These are phyloP conservation scores for Palythoa grandiflora DNA, from an alignment of 92 coral and sea anemone genomes.

Conservation along the genomic window DNA sequence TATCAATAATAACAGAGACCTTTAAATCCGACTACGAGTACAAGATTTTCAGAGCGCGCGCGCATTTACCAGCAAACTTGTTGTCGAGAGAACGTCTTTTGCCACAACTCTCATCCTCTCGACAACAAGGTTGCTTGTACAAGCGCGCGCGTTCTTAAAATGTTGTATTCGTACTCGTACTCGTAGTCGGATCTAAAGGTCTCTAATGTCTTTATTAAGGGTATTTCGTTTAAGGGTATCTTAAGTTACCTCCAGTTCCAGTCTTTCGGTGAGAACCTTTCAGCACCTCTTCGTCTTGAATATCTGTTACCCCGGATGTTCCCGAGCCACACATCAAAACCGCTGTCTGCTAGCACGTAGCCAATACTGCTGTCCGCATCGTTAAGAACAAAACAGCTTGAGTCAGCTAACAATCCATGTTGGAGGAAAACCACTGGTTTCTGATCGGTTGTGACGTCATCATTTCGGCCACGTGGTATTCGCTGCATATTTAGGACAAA, in stretches of 20 bases:
- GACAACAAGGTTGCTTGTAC: no score
- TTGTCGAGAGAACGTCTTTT: no score
- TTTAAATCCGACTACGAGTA: no score
- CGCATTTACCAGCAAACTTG: no score
- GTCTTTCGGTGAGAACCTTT: background rate
- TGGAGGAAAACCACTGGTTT: conserved; percentile 86
- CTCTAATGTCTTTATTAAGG: no score
- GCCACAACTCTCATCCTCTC: no score
- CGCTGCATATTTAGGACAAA: conserved; percentile 89
- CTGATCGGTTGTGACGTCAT: conserved; percentile 10
- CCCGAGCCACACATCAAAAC: conserved; percentile 95
- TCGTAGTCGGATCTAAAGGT: no score
- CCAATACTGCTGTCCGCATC: conserved; percentile 77
- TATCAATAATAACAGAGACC: no score
- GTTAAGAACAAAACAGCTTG: conserved; percentile 84
- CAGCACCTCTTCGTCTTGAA: conserved; percentile 48
- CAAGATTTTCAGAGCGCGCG: no score
- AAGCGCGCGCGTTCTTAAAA: no score
- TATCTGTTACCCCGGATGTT: conserved; percentile 92
- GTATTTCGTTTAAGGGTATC: background rate
- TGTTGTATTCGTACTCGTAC: no score
- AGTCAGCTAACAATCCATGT: conserved; percentile 88
- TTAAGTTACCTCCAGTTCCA: conserved; percentile 13
- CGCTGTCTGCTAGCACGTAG: conserved; percentile 84
- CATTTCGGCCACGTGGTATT: conserved; percentile 80